Conservation (phyloP, 2,113 vertebrate genomes). For the Oceanodroma tethys region DNA sequence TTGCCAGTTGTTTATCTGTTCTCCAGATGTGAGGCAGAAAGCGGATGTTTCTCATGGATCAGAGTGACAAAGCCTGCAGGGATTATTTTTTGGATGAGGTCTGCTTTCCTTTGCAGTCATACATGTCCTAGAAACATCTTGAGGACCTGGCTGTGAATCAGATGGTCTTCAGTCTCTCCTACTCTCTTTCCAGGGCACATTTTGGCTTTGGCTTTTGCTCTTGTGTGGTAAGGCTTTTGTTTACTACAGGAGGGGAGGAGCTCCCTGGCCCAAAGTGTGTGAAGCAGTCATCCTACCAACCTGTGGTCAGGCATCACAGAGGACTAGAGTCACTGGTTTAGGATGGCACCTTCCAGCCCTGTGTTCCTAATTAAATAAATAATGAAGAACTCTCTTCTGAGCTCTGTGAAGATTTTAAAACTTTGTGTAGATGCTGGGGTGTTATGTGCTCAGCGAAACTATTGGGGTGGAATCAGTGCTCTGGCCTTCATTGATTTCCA, state of each 20-base stretch:
- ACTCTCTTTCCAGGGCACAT: neutral
- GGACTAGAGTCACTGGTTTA: neutral
- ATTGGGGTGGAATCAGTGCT: neutral
- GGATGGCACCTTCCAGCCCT: neutral
- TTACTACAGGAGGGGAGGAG: neutral
- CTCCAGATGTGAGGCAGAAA: neutral
- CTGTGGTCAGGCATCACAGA: neutral
- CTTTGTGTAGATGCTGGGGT: neutral
- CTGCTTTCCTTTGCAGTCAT: neutral
- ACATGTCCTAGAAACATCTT: neutral
- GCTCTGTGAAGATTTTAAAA: neutral
- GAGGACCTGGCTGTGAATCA: neutral
- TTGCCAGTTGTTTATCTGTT: neutral
- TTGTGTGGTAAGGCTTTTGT: neutral
- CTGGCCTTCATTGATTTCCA: neutral
- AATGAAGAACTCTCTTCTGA: neutral
- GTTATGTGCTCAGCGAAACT: neutral
- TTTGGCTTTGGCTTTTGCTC: neutral
- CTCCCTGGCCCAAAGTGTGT: neutral
- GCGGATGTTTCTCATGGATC: neutral
- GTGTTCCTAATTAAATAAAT: neutral
- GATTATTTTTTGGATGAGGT: neutral
- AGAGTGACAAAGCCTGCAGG: neutral
- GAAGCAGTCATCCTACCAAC: neutral
- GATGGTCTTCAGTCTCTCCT: neutral